Percentiles rank a stretch among this genome's conserved stretches.
These are phyloP conservation scores for Lipotes vexillifer DNA, from an alignment of 2,113 vertebrate species.

Conservation along the genomic window DNA sequence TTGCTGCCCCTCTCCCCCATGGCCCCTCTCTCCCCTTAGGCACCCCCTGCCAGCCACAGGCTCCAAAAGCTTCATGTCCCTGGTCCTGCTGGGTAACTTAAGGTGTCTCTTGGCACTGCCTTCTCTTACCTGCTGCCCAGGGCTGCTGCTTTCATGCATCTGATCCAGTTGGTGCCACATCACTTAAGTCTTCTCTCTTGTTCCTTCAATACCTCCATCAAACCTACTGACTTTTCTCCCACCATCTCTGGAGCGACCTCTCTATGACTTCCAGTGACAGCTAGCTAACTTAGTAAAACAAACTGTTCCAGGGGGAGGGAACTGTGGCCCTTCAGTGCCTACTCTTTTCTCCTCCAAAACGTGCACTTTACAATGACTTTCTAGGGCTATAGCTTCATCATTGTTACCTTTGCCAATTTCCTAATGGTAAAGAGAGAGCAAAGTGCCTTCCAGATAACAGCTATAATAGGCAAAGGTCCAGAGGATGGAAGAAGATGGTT, in stretches of 20 bases:
- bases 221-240: background rate
- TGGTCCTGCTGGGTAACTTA: background rate
- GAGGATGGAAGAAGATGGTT: background rate
- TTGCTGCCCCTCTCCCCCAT: no score
- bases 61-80: background rate
- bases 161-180: rapidly evolving
- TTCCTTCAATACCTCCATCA: background rate
- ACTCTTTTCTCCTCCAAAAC: background rate
- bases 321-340: background rate
- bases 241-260: background rate
- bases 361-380: background rate
- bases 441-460: background rate
- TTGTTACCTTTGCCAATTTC: background rate
- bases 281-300: background rate
- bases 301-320: background rate
- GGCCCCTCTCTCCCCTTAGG: background rate
- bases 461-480: background rate
- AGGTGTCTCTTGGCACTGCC: background rate
- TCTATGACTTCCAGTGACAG: background rate
- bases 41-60: background rate
- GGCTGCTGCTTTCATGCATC: background rate
- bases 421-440: background rate
- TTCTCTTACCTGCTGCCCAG: background rate
- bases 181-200: background rate
- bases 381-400: background rate